Conservation (phyloP, 2,113 vertebrate genomes). For the Chaenocephalus aceratus region DNA sequence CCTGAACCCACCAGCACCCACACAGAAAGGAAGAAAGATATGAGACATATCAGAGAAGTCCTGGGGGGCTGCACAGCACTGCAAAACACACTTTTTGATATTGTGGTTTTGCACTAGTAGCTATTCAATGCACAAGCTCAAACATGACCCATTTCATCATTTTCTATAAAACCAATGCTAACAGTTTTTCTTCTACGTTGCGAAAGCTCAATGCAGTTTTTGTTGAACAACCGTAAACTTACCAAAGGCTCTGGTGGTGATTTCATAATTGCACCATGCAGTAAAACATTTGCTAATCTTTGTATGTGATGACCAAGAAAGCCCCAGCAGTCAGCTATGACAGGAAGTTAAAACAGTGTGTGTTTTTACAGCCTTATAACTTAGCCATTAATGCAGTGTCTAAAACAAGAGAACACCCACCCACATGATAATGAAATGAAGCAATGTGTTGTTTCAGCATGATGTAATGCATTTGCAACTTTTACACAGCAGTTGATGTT, state of each 20-base stretch:
- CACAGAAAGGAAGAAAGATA: slow-evolving; percentile 32
- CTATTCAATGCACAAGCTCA: not conserved
- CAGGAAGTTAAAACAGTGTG: not conserved
- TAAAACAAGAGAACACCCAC: not conserved
- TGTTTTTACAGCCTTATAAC: slow-evolving; percentile 1
- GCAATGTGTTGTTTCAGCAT: not conserved
- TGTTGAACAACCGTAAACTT: not conserved
- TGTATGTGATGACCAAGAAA: not conserved
- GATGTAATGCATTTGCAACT: slow-evolving; percentile 14
- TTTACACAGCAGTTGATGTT: not conserved
- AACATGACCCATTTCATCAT: not conserved
- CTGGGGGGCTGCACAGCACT: slow-evolving; percentile 4
- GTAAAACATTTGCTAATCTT: slow-evolving; percentile 7
- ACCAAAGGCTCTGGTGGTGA: not conserved
- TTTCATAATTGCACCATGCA: slow-evolving; percentile 8
- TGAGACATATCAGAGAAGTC: slow-evolving; percentile 24
- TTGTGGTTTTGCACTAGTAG: not conserved
- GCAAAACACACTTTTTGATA: slow-evolving; percentile 18
- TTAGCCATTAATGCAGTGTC: not conserved
- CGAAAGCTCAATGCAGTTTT: not conserved
- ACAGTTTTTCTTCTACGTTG: not conserved
- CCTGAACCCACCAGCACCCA: slow-evolving; percentile 30
- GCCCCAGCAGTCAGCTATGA: slow-evolving; percentile 14
- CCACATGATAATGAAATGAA: slow-evolving; percentile 6
- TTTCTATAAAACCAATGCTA: not conserved